Evolutionary conservation across 1,140 invertebrate genomes (phyloP).

Genomic region (Whitmania pigra): DNA sequence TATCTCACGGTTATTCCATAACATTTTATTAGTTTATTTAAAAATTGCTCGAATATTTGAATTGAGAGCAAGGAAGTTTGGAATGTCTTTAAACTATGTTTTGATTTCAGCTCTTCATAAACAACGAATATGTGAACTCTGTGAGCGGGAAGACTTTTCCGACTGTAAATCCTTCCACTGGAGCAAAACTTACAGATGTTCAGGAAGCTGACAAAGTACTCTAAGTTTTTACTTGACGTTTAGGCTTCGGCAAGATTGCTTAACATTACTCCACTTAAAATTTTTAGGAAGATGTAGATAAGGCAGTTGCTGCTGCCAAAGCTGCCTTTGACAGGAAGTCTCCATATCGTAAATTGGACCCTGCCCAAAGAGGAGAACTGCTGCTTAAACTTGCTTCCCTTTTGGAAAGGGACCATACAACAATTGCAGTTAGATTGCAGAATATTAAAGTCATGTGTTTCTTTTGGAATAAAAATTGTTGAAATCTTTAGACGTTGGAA

Average conservation of each 20-base stretch:
- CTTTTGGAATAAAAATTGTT: neutral
- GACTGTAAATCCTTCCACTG: constrained; percentile 70
- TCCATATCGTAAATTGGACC: constrained; percentile 60
- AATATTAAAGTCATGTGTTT: neutral
- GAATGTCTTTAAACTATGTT: too few relatives aligned
- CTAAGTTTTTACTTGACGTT: neutral
- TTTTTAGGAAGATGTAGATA: constrained; percentile 52
- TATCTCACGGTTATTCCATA: too few relatives aligned
- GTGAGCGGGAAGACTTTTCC: constrained; percentile 72
- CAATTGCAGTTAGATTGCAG: constrained; percentile 50
- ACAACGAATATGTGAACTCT: constrained; percentile 78
- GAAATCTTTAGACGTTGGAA: constrained; percentile 55
- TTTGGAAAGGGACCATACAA: constrained; percentile 56
- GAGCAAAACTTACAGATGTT: constrained; percentile 62
- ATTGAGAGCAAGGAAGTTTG: too few relatives aligned
- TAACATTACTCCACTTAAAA: neutral
- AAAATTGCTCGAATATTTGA: too few relatives aligned
- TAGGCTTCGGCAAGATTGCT: neutral
- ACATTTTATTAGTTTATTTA: too few relatives aligned
- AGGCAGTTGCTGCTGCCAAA: constrained; percentile 60
- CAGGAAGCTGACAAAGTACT: constrained; percentile 63
- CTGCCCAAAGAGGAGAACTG: constrained; percentile 51
- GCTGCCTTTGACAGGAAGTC: constrained; percentile 59
- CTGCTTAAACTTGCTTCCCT: constrained; percentile 58
- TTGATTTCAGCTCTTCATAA: constrained; percentile 65